Evolutionary conservation across 2,797 vertebrate genomes (phyloP), one percentile per base, ranked within the genome.

Genomic region (Valencia hispanica): DNA sequence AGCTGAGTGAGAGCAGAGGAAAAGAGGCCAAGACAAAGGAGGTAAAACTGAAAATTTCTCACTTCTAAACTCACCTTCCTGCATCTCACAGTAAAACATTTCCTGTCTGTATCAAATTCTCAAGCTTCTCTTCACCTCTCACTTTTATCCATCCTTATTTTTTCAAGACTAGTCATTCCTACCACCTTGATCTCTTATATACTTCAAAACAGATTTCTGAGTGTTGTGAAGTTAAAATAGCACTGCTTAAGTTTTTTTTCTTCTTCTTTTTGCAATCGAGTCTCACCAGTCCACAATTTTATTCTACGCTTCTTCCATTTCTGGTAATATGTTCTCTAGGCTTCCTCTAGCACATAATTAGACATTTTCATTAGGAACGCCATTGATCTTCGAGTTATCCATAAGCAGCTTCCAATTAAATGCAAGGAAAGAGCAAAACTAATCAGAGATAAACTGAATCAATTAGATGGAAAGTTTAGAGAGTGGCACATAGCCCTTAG

Each of bases 361-460:
- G 79, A 88, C 78, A 53, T 85, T 85, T 84, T 90, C 87, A 89
- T 92, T 91, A 87, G 82, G 86, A 93, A 88, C 53, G 9, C 84
- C 87, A 85, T 69, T 82, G 87, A 90, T 91, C 75, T 86, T 75
- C 80, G 85, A 88, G 86, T 78, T 82, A 79, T 68, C 83, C 48
- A 11, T 78, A 82, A 87, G 79, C 79, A 80, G 50, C 68, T 83
- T 84, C 88, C 84, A 89, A 90, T 90, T 89, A 88, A 88, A 88
- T 30, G 32, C 71, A 73, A 80, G 76, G 77, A 74, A 89, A 73
- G 83, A 80, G 61, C 66, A 66, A 78, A 74, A 90, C 78, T 79
- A 59, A 73, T 81, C 15, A 9, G 51, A 86, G 83, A 89, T 89
- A 83, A 88, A 89, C 71, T 72, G 53, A 85, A 91, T 89, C 88